Evolutionary conservation across 2,888 invertebrate species (phyloP).

Genomic region (Morpho achilles): DNA sequence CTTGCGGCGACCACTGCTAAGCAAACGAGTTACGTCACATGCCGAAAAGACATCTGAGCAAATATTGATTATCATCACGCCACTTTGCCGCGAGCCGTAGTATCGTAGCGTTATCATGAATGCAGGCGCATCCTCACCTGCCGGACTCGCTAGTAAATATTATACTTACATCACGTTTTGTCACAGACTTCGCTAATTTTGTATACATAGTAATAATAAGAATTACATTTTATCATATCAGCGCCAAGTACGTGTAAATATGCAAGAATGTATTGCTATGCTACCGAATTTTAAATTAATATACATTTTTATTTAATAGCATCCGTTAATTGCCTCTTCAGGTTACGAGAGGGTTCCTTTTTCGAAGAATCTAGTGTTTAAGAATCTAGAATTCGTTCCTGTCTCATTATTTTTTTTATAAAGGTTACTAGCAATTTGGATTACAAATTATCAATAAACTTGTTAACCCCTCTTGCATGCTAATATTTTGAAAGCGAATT

Average conservation of each 20-base stretch:
- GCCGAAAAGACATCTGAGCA: conserved; percentile 54
- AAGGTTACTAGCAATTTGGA: no score
- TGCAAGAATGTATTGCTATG: not conserved
- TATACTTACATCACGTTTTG: conserved; percentile 1
- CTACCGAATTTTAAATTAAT: not conserved
- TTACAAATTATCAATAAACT: no score
- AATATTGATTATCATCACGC: conserved; percentile 71
- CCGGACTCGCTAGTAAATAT: conserved; percentile 23
- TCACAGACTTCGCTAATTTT: conserved; percentile 2
- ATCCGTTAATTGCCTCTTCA: no score
- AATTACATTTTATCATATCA: not conserved
- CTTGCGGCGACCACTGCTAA: conserved; percentile 46
- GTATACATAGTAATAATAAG: not conserved
- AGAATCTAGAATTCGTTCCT: no score
- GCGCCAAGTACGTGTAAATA: not conserved
- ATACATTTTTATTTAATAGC: not conserved
- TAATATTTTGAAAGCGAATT: no score
- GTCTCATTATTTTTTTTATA: no score
- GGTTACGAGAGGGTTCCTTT: no score
- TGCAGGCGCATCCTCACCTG: conserved; percentile 53
- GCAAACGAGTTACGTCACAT: conserved; percentile 61
- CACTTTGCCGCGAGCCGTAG: conserved; percentile 45
- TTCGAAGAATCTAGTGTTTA: no score
- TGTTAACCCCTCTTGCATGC: no score
- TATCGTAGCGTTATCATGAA: conserved; percentile 37